Conservation (phyloP, 2,113 vertebrate species). For the Thalassarche chlororhynchos region DNA sequence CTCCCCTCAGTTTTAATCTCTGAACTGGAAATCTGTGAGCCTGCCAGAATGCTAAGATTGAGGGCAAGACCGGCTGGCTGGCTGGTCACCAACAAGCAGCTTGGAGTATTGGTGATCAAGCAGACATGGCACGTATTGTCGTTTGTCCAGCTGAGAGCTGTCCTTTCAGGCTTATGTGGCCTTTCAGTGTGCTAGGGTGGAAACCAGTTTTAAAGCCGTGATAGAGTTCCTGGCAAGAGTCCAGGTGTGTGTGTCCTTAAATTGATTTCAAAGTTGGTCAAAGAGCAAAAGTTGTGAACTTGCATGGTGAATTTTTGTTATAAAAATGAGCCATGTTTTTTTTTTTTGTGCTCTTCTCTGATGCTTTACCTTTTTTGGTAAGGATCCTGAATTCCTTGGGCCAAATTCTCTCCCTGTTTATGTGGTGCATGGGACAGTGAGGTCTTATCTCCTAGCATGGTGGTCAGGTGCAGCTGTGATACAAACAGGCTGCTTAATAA, state of each 20-base stretch:
- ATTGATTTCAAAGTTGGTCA: neutral
- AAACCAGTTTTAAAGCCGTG: neutral
- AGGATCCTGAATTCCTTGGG: neutral
- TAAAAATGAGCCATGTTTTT: neutral
- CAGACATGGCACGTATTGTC: neutral
- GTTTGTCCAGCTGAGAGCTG: neutral
- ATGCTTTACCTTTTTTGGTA: neutral
- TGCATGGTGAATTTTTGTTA: neutral
- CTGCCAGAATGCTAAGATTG: neutral
- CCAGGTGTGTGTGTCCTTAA: neutral
- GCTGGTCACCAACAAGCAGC: neutral
- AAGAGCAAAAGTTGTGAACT: neutral
- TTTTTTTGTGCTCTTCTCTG: neutral
- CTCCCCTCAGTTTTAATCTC: neutral
- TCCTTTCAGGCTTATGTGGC: neutral
- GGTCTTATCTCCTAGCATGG: neutral
- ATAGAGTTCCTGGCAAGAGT: neutral
- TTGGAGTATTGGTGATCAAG: neutral
- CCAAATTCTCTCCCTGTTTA: neutral
- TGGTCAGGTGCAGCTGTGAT: neutral
- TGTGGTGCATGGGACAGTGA: rapidly evolving
- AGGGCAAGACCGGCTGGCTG: neutral
- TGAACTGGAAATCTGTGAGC: neutral
- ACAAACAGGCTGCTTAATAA: neutral
- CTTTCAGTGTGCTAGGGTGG: neutral